phyloP scores from a whole-genome alignment of 2,888 invertebrate genomes.

The Eilema caniola region DNA sequence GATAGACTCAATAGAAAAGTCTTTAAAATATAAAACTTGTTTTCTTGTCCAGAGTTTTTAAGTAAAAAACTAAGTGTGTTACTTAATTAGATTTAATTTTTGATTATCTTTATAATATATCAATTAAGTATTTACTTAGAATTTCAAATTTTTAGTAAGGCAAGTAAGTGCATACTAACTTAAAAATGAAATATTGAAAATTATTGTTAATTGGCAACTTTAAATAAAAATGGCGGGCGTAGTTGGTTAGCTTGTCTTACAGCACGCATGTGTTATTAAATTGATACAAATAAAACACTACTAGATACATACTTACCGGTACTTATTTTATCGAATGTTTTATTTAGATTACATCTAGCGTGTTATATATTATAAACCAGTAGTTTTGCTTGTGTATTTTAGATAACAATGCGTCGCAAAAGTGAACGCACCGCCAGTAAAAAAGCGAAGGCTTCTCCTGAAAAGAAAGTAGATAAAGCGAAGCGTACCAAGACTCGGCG shows the following conservation, averaged over 20 bases:
- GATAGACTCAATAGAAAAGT: too few relatives aligned
- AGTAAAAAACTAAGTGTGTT: too few relatives aligned
- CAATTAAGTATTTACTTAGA: too few relatives aligned
- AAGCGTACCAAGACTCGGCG: slow-evolving; percentile 86
- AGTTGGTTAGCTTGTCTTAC: slow-evolving; percentile 39
- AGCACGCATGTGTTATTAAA: slow-evolving; percentile 34
- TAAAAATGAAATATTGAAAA: too few relatives aligned
- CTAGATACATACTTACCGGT: slow-evolving; percentile 17
- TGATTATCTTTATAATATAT: too few relatives aligned
- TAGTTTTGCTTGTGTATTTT: slow-evolving; percentile 38
- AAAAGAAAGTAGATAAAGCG: slow-evolving; percentile 86
- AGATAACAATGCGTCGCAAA: slow-evolving; percentile 90
- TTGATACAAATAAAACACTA: not conserved
- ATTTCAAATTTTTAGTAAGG: too few relatives aligned
- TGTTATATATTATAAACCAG: slow-evolving; percentile 7
- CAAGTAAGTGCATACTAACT: too few relatives aligned
- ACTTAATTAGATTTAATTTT: too few relatives aligned
- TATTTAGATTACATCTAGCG: not conserved
- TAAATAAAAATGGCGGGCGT: slow-evolving; percentile 49
- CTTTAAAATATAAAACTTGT: too few relatives aligned
- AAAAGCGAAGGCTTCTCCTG: slow-evolving; percentile 89
- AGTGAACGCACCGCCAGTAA: slow-evolving; percentile 89
- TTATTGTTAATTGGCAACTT: slow-evolving; percentile 26
- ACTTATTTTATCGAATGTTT: slow-evolving; percentile 9
- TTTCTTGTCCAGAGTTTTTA: too few relatives aligned